These are phyloP conservation scores for Acipenser oxyrinchus DNA, from an alignment of 2,797 vertebrate species.

Conservation along the genomic window DNA sequence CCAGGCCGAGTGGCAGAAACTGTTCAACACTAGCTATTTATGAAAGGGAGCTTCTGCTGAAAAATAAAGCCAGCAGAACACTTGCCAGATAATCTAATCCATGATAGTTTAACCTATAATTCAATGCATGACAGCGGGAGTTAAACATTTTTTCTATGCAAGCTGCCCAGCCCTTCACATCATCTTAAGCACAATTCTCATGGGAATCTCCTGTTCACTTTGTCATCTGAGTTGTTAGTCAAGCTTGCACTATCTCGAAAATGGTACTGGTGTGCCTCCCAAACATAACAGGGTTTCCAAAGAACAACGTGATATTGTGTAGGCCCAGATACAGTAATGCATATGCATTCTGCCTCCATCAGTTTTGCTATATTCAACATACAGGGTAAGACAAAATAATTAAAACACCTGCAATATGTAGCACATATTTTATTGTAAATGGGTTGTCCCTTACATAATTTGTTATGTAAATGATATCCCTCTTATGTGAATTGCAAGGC, in stretches of 20 bases:
- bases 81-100: constrained; percentile 40
- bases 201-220: constrained; percentile 17
- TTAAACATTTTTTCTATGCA: constrained; percentile 25
- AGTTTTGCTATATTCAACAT: not conserved
- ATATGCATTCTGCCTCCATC: not conserved
- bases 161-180: constrained; percentile 18
- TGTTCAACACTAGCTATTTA: constrained; percentile 31
- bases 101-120: constrained; percentile 28
- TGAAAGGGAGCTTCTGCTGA: constrained; percentile 22
- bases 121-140: constrained; percentile 22
- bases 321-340: constrained; percentile 4
- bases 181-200: constrained; percentile 12
- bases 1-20: constrained; percentile 21
- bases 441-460: too few species aligned
- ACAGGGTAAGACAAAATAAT: too few species aligned
- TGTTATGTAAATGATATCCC: too few species aligned
- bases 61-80: constrained; percentile 20
- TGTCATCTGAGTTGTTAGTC: constrained; percentile 14
- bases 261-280: constrained; percentile 11
- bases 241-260: constrained; percentile 18
- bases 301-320: not conserved
- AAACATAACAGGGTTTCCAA: constrained; percentile 3
- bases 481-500: too few species aligned
- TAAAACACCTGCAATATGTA: too few species aligned
- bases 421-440: too few species aligned